Base-by-base conservation (phyloP, 2,888 invertebrate genomes). In the Sylvicola fuscatus region DNA sequence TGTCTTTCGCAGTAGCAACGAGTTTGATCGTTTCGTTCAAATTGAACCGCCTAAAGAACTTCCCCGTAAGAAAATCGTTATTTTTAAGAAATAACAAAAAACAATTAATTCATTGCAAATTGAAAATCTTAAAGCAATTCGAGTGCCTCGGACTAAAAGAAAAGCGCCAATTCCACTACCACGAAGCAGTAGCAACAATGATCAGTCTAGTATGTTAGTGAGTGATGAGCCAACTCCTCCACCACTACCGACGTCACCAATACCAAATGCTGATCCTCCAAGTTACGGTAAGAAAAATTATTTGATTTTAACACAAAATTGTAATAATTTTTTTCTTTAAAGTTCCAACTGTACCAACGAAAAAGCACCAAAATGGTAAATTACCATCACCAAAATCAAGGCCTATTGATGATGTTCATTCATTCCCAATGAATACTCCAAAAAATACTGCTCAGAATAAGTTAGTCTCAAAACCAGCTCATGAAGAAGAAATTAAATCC, bases 21-120 rank as follows among this genome's bases (percentile, higher is more conserved):
- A 46, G 40, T 48, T 49, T 30, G 54, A 54, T 38, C 49, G 53
- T 43, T 50, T 46, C 32, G 39, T 49, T 26, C 47, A 49, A 38
- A 47, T 49, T 35, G 45, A 46, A 41, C 44, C 46, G 27, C 49
- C 55, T 27, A 46, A 48, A 37, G 44, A 44, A 36, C 41, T 54
- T 42, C 49, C 54, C 43, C 50, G 54, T 54, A 43, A 45, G 44
- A 42, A 39, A 38, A 21, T n/a, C n/a, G n/a, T n/a, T n/a, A n/a
- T n/a, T n/a, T 28, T 36, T n/a, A 33, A 30, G 13, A 14, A 14
- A 13, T 13, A 34, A 14, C 30, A 16, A 3, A 28, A 37, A 10
- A 27, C 27, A 32, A 28, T 21, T 21, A 21, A 21, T 21, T 8
- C 21, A 21, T 8, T 6, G 21, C 8, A 21, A 21, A 21, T 21